These are phyloP conservation scores for Ciconia boyciana DNA, from an alignment of 2,113 vertebrate genomes.

Conservation along the genomic window DNA sequence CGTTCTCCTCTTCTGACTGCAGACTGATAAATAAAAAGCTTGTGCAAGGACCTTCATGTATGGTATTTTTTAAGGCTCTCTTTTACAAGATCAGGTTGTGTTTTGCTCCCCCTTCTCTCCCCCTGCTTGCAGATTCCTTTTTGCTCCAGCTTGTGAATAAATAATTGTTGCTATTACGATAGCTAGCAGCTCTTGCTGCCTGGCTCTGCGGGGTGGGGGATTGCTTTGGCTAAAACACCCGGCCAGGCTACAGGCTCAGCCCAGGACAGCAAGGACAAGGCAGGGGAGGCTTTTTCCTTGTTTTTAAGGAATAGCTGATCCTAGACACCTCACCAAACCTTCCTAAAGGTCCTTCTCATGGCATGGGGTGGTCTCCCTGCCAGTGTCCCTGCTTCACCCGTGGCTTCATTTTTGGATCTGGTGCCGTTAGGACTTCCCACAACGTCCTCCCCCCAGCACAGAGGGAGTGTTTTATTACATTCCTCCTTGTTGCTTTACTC, in stretches of 20 bases:
- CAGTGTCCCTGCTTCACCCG: neutral
- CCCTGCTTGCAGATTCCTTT: neutral
- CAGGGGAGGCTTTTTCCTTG: neutral
- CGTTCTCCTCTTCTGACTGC: neutral
- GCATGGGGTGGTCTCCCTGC: neutral
- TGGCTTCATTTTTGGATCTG: neutral
- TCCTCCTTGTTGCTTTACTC: neutral
- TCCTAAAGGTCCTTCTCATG: neutral
- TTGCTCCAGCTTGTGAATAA: slow-evolving; percentile 15
- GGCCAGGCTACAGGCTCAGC: neutral
- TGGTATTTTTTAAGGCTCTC: slow-evolving; percentile 9
- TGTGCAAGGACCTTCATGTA: neutral
- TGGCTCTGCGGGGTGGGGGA: neutral
- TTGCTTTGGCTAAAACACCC: neutral
- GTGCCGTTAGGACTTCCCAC: neutral
- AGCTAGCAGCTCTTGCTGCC: neutral
- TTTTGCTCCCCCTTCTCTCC: neutral
- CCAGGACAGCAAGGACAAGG: neutral
- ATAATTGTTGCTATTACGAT: neutral
- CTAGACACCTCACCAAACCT: neutral
- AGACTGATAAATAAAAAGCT: slow-evolving; percentile 11
- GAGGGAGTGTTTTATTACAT: neutral
- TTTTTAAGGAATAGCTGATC: neutral
- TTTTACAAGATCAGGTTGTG: slow-evolving; percentile 45
- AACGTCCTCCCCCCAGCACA: neutral